Conservation (phyloP, 2,888 invertebrate species). For the Drosophila fulvimacula region DNA sequence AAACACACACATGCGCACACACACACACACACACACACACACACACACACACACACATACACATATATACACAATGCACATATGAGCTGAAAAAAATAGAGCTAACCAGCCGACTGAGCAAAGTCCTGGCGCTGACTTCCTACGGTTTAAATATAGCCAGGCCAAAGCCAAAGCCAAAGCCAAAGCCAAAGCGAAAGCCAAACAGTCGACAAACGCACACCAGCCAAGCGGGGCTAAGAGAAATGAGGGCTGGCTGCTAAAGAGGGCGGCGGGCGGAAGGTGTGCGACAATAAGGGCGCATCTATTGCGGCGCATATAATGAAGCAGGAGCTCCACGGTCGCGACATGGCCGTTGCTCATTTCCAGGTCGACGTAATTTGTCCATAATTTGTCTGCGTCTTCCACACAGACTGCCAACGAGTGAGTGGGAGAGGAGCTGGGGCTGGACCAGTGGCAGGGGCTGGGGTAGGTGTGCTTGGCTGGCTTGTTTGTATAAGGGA, state of each 20-base stretch:
- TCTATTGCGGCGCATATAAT: conserved; percentile 71
- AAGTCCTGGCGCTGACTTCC: conserved; percentile 69
- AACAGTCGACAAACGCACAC: conserved; percentile 72
- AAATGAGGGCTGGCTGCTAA: background rate
- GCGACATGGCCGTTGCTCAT: conserved; percentile 78
- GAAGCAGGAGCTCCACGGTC: conserved; percentile 70
- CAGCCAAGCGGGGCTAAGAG: conserved; percentile 28
- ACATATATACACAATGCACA: conserved; percentile 32
- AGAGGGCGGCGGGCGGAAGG: background rate
- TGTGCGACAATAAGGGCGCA: conserved; percentile 44
- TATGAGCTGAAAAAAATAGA: conserved; percentile 33
- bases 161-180: conserved; percentile 49
- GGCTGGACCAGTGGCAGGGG: too few relatives aligned
- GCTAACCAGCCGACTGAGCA: conserved; percentile 61
- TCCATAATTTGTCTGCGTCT: conserved; percentile 83
- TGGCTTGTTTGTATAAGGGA: background rate
- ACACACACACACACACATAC: conserved; percentile 16
- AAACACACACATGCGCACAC: conserved; percentile 21
- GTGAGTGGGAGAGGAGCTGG: background rate
- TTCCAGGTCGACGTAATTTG: conserved; percentile 84
- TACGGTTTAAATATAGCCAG: conserved; percentile 71
- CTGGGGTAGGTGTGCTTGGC: background rate
- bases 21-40: conserved; percentile 13
- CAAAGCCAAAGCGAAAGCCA: conserved; percentile 52
- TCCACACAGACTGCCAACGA: conserved; percentile 52